A percentile compares a stretch with the other conserved stretches of the same genome.
Conservation (phyloP, 2,888 invertebrate species). For the Caenorhabditis sp. region DNA sequence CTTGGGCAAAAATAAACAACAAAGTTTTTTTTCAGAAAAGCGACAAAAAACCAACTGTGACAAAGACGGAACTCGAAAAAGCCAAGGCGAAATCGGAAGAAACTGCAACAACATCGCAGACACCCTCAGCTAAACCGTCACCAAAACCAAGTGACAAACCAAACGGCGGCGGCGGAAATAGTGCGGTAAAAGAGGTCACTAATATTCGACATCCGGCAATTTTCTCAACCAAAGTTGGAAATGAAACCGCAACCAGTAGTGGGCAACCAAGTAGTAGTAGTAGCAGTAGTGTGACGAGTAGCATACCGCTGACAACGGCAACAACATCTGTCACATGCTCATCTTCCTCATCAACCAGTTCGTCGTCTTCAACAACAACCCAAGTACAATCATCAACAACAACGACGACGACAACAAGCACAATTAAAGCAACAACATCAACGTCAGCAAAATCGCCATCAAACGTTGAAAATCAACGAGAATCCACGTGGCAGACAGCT, state of each 20-base stretch:
- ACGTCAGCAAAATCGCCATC: not conserved
- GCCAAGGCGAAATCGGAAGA: constrained; percentile 25
- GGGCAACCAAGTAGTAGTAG: not conserved
- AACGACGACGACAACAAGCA: constrained; percentile 7
- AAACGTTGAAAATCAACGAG: constrained; percentile 16
- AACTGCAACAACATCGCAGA: constrained; percentile 23
- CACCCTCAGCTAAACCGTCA: not conserved
- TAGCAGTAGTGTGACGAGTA: not conserved
- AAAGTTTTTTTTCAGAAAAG: constrained; percentile 21
- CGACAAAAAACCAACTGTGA: constrained; percentile 20
- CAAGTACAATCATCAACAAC: not conserved
- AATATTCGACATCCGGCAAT: constrained; percentile 41
- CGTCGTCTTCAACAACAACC: constrained; percentile 1
- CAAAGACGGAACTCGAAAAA: constrained; percentile 21
- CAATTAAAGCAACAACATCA: not conserved
- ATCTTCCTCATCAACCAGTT: not conserved
- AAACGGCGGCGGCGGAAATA: constrained; percentile 14
- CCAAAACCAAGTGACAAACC: constrained; percentile 2
- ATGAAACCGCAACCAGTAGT: constrained; percentile 23
- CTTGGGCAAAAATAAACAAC: not conserved
- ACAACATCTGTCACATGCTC: not conserved
- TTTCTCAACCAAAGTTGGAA: constrained; percentile 37
- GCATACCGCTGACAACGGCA: constrained; percentile 5
- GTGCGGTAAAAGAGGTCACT: constrained; percentile 17
- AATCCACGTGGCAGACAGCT: constrained; percentile 53